These are phyloP conservation scores for Terebella lapidaria DNA, from an alignment of 2,888 invertebrate genomes.

Conservation along the genomic window DNA sequence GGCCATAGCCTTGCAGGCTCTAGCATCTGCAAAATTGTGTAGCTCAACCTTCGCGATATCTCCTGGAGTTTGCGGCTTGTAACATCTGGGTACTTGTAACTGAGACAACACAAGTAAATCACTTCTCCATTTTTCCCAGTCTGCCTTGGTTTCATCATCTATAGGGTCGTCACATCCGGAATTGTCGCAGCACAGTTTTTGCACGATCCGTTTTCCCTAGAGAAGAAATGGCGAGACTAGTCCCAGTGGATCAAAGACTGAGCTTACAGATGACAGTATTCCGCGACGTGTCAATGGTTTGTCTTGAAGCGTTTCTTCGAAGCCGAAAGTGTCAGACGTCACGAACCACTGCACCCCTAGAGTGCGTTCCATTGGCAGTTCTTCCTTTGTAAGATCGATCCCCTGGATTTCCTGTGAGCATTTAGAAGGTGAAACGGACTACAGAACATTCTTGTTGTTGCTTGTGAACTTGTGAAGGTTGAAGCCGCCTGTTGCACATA, in stretches of 20 bases:
- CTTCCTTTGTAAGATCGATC: neutral
- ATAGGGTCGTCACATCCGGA: constrained; percentile 9
- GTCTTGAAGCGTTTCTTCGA: neutral
- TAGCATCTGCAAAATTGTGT: too few species aligned
- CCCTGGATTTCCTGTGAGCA: neutral
- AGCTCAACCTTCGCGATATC: too few species aligned
- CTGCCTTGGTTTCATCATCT: neutral
- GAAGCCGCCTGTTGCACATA: neutral
- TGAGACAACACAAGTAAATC: too few species aligned
- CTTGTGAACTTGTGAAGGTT: too few species aligned
- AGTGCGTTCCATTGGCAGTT: neutral
- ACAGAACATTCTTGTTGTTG: too few species aligned
- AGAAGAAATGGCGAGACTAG: neutral
- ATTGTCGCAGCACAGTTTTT: neutral
- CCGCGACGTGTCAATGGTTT: neutral
- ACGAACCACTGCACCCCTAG: constrained; percentile 1
- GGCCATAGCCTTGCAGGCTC: too few species aligned
- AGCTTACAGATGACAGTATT: neutral
- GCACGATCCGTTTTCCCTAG: neutral
- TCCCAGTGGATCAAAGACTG: constrained; percentile 2
- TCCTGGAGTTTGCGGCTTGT: too few species aligned
- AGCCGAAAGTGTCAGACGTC: neutral
- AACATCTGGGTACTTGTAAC: too few species aligned
- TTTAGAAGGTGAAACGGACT: neutral
- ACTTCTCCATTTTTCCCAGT: too few species aligned